Evolutionary conservation across 2,888 invertebrate genomes (phyloP).

Genomic region (Amphiduros pacificus): DNA sequence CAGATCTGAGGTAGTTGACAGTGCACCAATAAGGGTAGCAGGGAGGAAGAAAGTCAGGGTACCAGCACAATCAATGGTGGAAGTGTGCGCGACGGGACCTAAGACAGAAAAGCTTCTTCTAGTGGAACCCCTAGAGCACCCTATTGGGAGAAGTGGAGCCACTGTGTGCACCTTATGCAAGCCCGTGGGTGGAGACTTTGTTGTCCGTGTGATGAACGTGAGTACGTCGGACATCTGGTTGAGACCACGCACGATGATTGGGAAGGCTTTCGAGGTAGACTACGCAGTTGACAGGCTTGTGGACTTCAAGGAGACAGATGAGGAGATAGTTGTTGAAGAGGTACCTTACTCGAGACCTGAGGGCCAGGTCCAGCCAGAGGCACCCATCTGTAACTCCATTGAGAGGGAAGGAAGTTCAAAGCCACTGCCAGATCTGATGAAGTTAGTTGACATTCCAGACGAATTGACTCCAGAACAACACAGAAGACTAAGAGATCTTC

Average conservation of each 20-base stretch:
- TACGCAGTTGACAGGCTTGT: not conserved
- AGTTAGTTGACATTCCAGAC: not conserved
- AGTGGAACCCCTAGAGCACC: not conserved
- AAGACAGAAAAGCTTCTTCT: not conserved
- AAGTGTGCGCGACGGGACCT: not conserved
- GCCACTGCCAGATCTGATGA: not conserved
- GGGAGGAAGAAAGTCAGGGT: not conserved
- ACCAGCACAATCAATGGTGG: not conserved
- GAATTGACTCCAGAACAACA: not conserved
- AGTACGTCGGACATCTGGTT: not conserved
- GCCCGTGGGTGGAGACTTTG: not conserved
- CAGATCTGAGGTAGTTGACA: not conserved
- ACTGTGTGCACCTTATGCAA: not conserved
- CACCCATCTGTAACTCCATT: not conserved
- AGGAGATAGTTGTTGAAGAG: not conserved
- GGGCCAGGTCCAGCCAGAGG: not conserved
- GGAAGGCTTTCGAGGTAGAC: not conserved
- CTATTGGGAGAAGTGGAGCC: not conserved
- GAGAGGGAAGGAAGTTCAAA: not conserved
- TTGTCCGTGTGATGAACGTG: conserved; percentile 1
- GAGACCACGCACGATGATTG: not conserved
- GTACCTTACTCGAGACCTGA: no score
- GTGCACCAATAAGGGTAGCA: not conserved
- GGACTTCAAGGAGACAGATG: not conserved
- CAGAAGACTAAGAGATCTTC: not conserved